Base-by-base conservation (phyloP, 1,140 invertebrate genomes). In the Tetragnatha versicolor region DNA sequence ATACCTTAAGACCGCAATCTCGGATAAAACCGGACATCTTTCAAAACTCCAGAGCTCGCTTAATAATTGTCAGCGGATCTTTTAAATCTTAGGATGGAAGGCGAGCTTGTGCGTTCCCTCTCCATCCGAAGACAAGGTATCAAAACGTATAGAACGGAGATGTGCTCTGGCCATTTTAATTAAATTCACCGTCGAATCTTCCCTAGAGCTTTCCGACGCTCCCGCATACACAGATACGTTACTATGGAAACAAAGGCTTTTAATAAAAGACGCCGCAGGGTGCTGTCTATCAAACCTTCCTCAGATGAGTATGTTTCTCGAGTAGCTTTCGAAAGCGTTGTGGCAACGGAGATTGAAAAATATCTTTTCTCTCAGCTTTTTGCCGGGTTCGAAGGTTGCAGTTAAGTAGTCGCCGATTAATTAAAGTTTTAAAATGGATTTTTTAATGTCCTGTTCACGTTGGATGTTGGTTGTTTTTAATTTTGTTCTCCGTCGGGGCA, bases 241-340 rank as follows among this genome's bases (percentile, higher is more conserved):
- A 27, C 70, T 25, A 75, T 75, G 70, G 70, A 60, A 75, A 75
- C 70, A 75, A 75, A 75, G 70, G 70, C 70, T 75, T 75, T 75
- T 75, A 75, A 75, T 75, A 75, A 75, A 75, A 75, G 70, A 75
- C 70, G 70, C 70, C 7, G 42, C 70, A 25, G 70, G 70, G 70
- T 37, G 70, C 70, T 75, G 55, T 63, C 70, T 42, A 58, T 75
- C 70, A 75, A 70, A 70, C 22, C 45, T 33, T 29, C 29, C 65
- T 9, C 45, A 31, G 14, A 27, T 51, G 37, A 29, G 25, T 45
- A 51, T 22, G 49, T 22, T 31, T 61, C 68, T 31, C 51, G 25
- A 75, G n/a, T n/a, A n/a, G n/a, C 63, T 75, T 49, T 17, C 25
- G 39, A 49, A 14, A 35, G 49, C 20, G 35, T 12, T 7, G 29